phyloP scores from a whole-genome alignment of 1,140 invertebrate species.

The Drosophila leontia region DNA sequence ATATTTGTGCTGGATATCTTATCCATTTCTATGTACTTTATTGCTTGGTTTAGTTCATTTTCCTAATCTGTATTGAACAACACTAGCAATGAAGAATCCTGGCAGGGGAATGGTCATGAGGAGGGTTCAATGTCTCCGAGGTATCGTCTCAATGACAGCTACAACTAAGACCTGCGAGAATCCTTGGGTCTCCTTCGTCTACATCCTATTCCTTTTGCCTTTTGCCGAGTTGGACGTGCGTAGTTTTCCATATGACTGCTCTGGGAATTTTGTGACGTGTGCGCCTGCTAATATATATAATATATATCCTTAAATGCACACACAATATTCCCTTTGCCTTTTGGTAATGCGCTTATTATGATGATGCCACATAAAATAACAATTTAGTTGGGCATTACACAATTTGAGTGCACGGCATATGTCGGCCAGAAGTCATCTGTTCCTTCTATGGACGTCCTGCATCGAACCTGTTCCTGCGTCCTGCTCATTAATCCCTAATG shows the following conservation, averaged over 20 bases:
- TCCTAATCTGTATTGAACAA: not conserved
- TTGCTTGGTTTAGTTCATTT: not conserved
- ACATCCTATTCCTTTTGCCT: slow-evolving; percentile 30
- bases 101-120: slow-evolving; percentile 2
- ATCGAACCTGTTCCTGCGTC: slow-evolving; percentile 28
- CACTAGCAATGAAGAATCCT: not conserved
- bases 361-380: slow-evolving; percentile 82
- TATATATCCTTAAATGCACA: slow-evolving; percentile 42
- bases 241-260: slow-evolving; percentile 77
- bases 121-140: slow-evolving; percentile 75
- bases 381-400: slow-evolving; percentile 80
- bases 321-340: slow-evolving; percentile 39
- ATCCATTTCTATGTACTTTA: not conserved
- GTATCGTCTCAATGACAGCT: slow-evolving; percentile 74
- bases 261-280: slow-evolving; percentile 40
- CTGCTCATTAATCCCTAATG: slow-evolving; percentile 70
- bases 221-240: slow-evolving; percentile 56
- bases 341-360: slow-evolving; percentile 81
- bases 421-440: slow-evolving; percentile 58
- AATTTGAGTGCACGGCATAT: slow-evolving; percentile 64
- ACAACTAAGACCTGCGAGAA: slow-evolving; percentile 40
- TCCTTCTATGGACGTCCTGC: slow-evolving; percentile 49
- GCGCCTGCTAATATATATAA: slow-evolving; percentile 43
- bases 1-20: no score
- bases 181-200: slow-evolving; percentile 6